A percentile compares a stretch with the other conserved stretches of the same genome.
phyloP scores from a whole-genome alignment of 2,113 vertebrate species.

The Oncorhynchus clarkii region DNA sequence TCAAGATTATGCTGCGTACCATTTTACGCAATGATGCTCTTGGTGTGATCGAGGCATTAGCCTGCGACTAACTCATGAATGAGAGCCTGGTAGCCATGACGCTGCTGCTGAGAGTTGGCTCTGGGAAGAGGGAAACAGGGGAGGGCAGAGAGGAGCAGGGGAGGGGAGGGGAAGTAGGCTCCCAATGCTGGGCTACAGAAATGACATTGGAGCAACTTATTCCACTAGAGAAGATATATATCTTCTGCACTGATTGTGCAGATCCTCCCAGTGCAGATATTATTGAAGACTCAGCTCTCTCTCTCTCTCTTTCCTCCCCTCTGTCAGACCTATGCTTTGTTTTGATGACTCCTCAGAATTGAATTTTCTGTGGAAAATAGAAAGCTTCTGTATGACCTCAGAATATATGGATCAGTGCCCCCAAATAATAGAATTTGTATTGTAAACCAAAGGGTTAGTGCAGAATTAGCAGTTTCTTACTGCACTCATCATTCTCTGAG shows the following conservation, averaged over 20 bases:
- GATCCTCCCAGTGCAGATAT: background rate
- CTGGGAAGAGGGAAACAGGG: conserved; percentile 9
- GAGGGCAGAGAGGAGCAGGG: too few relatives aligned
- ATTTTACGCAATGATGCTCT: too few relatives aligned
- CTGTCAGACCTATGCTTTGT: conserved; percentile 34
- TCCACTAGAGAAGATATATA: conserved; percentile 17
- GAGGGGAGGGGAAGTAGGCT: conserved; percentile 29
- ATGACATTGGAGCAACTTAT: background rate
- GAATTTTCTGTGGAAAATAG: conserved; percentile 32
- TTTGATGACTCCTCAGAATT: conserved; percentile 48
- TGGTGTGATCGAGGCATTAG: background rate
- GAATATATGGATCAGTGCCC: conserved; percentile 38
- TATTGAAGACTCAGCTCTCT: background rate
- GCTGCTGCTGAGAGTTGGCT: conserved; percentile 23
- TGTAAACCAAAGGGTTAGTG: conserved; percentile 24
- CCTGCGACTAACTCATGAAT: conserved; percentile 33
- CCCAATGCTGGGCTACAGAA: background rate
- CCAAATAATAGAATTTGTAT: conserved; percentile 35
- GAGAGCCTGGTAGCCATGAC: conserved; percentile 42
- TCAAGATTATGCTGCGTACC: too few relatives aligned
- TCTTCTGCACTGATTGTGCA: conserved; percentile 2
- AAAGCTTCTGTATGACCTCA: conserved; percentile 29
- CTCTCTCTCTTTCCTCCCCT: background rate
- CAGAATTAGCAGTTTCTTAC: conserved; percentile 43
- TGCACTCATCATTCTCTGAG: conserved; percentile 16